A percentile compares a stretch with the other conserved stretches of the same genome.
Conservation (phyloP, 1,140 invertebrate genomes). For the Leptinotarsa undecemlineata region DNA sequence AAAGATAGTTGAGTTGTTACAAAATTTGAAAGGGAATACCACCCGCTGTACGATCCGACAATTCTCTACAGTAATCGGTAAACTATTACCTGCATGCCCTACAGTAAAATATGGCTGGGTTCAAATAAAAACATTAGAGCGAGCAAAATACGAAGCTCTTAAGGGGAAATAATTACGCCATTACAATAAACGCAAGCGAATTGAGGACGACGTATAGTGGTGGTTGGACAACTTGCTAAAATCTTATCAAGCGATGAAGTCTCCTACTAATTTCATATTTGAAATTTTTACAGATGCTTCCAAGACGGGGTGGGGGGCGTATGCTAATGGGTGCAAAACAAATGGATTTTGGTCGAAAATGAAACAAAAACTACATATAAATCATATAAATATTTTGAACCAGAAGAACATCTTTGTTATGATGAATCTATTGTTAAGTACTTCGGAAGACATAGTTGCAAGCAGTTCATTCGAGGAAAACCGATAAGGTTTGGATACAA, state of each 20-base stretch:
- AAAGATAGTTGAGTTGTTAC: constrained; percentile 3
- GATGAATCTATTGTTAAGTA: too few relatives aligned
- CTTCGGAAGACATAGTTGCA: too few relatives aligned
- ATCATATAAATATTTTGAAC: too few relatives aligned
- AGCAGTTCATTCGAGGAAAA: too few relatives aligned
- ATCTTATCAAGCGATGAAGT: background rate
- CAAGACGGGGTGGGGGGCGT: constrained; percentile 43
- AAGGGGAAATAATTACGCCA: background rate
- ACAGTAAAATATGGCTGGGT: constrained; percentile 37
- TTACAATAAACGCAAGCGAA: background rate
- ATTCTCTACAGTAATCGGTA: constrained; percentile 33
- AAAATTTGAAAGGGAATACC: background rate
- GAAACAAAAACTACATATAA: constrained; percentile 38
- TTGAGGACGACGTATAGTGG: background rate
- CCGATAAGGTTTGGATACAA: too few relatives aligned
- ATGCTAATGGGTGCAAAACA: constrained; percentile 33
- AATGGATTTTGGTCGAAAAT: constrained; percentile 39
- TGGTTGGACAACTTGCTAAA: background rate
- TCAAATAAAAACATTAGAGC: constrained; percentile 39
- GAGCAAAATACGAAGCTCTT: constrained; percentile 34
- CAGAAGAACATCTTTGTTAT: too few relatives aligned
- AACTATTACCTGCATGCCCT: constrained; percentile 32
- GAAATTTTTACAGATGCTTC: constrained; percentile 48
- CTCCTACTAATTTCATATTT: constrained; percentile 3
- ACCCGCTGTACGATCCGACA: constrained; percentile 23